Evolutionary conservation across 2,797 vertebrate genomes (phyloP).

Genomic region (Sus cebifrons): DNA sequence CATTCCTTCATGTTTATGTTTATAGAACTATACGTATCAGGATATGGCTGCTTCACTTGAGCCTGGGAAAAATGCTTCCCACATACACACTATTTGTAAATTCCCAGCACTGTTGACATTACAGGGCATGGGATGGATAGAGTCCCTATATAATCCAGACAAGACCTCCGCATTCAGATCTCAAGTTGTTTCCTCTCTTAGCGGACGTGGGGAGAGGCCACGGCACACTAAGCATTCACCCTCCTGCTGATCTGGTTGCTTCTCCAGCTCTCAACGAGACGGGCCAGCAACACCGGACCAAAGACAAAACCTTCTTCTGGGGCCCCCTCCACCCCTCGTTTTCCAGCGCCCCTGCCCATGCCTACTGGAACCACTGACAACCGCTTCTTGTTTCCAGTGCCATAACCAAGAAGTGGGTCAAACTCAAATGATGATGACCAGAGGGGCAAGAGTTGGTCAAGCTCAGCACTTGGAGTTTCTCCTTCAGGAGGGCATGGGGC

Average conservation of each 20-base stretch:
- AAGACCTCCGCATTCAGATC: background rate
- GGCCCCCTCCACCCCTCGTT: background rate
- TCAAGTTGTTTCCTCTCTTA: background rate
- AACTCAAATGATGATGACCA: background rate
- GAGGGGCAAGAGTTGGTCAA: background rate
- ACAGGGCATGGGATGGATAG: background rate
- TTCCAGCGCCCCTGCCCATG: background rate
- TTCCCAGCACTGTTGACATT: conserved; percentile 44
- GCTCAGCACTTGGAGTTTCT: background rate
- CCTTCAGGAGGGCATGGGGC: background rate
- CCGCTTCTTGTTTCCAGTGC: background rate
- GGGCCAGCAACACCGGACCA: background rate
- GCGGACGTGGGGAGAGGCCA: background rate
- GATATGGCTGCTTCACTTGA: background rate
- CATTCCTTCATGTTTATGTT: conserved; percentile 62
- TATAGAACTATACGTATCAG: background rate
- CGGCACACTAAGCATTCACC: background rate
- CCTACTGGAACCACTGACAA: background rate
- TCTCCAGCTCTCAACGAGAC: background rate
- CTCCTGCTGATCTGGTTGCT: background rate
- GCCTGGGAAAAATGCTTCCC: conserved; percentile 50
- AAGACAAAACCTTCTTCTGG: background rate
- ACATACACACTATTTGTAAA: conserved; percentile 11
- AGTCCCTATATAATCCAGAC: background rate
- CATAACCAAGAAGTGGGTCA: background rate